These are phyloP conservation scores for Anguilla pacifica DNA, from an alignment of 2,797 vertebrate species.

Conservation along the genomic window DNA sequence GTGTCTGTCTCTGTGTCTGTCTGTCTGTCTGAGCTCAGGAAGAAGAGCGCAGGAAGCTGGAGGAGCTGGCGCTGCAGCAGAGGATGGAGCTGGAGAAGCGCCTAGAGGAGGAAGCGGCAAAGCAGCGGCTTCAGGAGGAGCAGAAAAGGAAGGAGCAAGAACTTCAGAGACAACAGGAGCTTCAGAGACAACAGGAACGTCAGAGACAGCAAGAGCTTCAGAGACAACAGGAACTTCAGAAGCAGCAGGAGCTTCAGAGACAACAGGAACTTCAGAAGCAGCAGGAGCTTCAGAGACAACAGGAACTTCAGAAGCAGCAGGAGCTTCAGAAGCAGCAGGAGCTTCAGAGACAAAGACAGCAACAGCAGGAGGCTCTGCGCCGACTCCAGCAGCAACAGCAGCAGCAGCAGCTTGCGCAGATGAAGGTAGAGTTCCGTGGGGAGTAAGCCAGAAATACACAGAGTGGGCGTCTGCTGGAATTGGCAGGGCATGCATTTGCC, in stretches of 20 bases:
- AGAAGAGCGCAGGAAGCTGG: constrained; percentile 78
- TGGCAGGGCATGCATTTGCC: background rate
- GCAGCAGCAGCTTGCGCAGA: constrained; percentile 93
- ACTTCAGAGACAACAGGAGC: background rate
- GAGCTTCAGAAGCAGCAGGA: constrained; percentile 73
- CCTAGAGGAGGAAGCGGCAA: constrained; percentile 83
- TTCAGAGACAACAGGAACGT: background rate
- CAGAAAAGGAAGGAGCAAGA: constrained; percentile 74
- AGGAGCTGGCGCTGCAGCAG: constrained; percentile 87
- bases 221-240: background rate
- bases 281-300: constrained; percentile 83
- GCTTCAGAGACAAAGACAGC: constrained; percentile 76
- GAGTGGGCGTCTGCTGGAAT: background rate
- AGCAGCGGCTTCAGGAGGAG: constrained; percentile 66
- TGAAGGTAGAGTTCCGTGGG: constrained; percentile 78
- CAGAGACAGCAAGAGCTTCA: constrained; percentile 36
- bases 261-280: background rate
- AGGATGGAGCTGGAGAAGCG: constrained; percentile 85
- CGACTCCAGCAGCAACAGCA: constrained; percentile 92
- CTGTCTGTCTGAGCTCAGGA: constrained; percentile 59
- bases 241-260: background rate
- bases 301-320: constrained; percentile 88
- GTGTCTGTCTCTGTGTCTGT: background rate
- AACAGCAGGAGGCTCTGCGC: constrained; percentile 92
- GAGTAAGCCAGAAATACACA: too few relatives aligned